Evolutionary conservation across 2,888 invertebrate genomes (phyloP).

Genomic region (Lepeophtheirus nordmannii): DNA sequence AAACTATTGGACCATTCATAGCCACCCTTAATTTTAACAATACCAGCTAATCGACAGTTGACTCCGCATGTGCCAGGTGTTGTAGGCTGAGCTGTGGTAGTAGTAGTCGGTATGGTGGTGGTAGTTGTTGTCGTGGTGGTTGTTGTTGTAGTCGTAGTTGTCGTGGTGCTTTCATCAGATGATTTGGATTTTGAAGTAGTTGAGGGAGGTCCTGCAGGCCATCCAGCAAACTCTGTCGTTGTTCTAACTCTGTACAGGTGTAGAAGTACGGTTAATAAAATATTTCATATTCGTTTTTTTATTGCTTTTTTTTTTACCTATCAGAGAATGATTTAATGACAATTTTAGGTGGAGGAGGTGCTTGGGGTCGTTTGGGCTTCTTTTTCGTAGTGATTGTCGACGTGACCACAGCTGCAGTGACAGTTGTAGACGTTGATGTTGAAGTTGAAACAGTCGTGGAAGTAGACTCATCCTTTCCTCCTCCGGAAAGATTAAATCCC

Average conservation of each 20-base stretch:
- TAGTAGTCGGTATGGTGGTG: slow-evolving; percentile 38
- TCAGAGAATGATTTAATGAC: slow-evolving; percentile 3
- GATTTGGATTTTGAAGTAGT: slow-evolving; percentile 71
- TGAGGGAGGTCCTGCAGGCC: slow-evolving; percentile 66
- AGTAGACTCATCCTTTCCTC: background rate
- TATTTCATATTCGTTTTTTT: background rate
- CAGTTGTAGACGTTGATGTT: background rate
- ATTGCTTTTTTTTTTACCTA: background rate
- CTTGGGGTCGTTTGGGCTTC: background rate
- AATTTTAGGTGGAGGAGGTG: background rate
- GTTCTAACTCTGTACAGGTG: slow-evolving; percentile 41
- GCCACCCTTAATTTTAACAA: slow-evolving; percentile 64
- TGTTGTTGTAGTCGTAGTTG: slow-evolving; percentile 46
- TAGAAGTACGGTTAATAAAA: background rate
- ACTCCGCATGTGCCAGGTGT: slow-evolving; percentile 36
- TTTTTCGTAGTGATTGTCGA: no score
- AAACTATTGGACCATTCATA: slow-evolving; percentile 70
- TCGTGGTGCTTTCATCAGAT: slow-evolving; percentile 39
- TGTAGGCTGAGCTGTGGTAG: slow-evolving; percentile 47
- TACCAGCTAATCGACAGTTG: slow-evolving; percentile 70
- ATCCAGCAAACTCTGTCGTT: slow-evolving; percentile 75
- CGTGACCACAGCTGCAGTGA: slow-evolving; percentile 12
- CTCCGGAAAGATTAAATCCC: background rate
- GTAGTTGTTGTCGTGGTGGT: slow-evolving; percentile 43
- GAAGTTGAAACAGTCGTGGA: background rate